Evolutionary conservation across 2,797 vertebrate species (phyloP).

Genomic region (Cyprinella venusta): DNA sequence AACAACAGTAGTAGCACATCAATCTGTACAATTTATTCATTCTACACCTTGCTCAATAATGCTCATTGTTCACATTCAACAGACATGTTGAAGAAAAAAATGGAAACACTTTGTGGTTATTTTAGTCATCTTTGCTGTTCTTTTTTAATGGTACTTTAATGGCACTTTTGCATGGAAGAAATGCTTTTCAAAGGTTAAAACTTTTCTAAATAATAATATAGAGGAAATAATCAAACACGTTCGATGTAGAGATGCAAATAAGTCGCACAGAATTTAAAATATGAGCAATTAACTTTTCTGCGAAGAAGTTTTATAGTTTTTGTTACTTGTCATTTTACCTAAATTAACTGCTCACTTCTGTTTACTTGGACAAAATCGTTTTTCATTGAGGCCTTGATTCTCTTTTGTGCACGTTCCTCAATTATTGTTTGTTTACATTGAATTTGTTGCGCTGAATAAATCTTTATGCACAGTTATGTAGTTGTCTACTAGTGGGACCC

Average conservation of each 20-base stretch:
- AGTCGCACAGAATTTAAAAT: neutral
- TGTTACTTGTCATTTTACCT: neutral
- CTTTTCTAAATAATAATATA: neutral
- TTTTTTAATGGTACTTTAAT: neutral
- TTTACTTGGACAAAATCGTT: neutral
- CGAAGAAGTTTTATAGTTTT: neutral
- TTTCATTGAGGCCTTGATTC: neutral
- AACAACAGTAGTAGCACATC: neutral
- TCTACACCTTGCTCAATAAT: neutral
- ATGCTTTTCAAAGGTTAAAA: neutral
- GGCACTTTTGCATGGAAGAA: neutral
- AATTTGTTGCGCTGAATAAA: neutral
- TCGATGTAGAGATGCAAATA: neutral
- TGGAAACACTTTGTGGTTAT: neutral
- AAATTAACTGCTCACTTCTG: neutral
- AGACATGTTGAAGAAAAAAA: neutral
- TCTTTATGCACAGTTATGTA: neutral
- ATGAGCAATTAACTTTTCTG: neutral
- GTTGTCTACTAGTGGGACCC: neutral
- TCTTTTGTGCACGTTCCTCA: neutral
- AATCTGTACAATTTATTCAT: constrained; percentile 1
- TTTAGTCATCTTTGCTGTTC: neutral
- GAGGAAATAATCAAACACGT: neutral
- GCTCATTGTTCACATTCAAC: neutral
- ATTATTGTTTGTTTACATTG: constrained; percentile 13